Conservation (phyloP, 2,888 invertebrate species). For the Arctia plantaginis region DNA sequence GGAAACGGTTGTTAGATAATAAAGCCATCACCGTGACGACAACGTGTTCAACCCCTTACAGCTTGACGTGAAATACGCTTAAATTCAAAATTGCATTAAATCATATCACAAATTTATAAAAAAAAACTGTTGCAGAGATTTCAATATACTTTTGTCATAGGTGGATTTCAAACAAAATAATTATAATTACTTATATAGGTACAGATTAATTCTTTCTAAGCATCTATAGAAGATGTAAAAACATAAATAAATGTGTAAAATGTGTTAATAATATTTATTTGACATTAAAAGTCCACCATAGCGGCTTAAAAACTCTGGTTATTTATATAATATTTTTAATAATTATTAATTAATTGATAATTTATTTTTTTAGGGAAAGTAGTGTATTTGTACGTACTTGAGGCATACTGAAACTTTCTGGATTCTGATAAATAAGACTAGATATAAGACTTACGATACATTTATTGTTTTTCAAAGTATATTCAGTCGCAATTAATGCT, state of each 20-base stretch:
- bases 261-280: background rate
- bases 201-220: no score
- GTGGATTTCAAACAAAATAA: background rate
- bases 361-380: background rate
- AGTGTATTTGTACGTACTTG: background rate
- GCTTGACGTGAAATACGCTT: conserved; percentile 46
- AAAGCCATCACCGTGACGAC: conserved; percentile 67
- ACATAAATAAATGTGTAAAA: background rate
- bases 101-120: background rate
- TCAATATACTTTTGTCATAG: background rate
- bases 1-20: conserved; percentile 80
- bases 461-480: no score
- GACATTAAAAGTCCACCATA: no score
- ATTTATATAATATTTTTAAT: no score
- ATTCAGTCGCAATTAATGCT: no score
- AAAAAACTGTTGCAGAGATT: background rate
- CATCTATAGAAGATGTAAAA: no score
- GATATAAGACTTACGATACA: no score
- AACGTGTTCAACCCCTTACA: conserved; percentile 71
- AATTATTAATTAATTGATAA: no score
- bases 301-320: no score
- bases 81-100: background rate
- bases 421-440: no score
- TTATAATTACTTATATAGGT: no score
- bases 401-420: no score